phyloP scores from a whole-genome alignment of 2,888 invertebrate genomes.

The Pristionchus arcanus region DNA sequence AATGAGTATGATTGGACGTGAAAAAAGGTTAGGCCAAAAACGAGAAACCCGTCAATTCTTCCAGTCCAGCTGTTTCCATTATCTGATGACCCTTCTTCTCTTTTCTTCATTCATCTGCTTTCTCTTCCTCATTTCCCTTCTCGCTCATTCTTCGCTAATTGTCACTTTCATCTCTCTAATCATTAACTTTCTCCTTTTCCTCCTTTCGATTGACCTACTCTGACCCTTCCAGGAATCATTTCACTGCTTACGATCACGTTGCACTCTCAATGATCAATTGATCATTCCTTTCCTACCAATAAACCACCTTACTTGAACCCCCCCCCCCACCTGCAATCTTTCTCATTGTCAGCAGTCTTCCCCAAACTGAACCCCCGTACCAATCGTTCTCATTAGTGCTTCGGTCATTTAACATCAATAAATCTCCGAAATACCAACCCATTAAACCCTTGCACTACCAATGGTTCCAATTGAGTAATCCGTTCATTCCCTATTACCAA shows the following conservation, averaged over 20 bases:
- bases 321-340: neutral
- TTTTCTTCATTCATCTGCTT: neutral
- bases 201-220: conserved; percentile 37
- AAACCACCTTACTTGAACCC: neutral
- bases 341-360: too few species aligned
- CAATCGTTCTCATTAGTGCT: too few species aligned
- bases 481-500: neutral
- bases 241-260: neutral
- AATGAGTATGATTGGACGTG: too few species aligned
- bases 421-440: neutral
- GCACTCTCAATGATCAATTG: conserved; percentile 5
- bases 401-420: neutral
- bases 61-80: conserved; percentile 31
- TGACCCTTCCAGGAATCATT: conserved; percentile 36
- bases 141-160: conserved; percentile 17
- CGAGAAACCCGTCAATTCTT: neutral
- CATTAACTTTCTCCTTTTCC: conserved; percentile 33
- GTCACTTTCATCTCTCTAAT: conserved; percentile 48
- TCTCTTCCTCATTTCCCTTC: neutral
- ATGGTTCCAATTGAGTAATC: neutral
- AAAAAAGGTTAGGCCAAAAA: too few species aligned
- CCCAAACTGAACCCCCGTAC: too few species aligned
- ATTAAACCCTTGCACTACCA: neutral
- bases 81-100: conserved; percentile 32
- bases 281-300: neutral